Conservation (phyloP, 2,797 vertebrate species). For the Toxotes lorentzi region DNA sequence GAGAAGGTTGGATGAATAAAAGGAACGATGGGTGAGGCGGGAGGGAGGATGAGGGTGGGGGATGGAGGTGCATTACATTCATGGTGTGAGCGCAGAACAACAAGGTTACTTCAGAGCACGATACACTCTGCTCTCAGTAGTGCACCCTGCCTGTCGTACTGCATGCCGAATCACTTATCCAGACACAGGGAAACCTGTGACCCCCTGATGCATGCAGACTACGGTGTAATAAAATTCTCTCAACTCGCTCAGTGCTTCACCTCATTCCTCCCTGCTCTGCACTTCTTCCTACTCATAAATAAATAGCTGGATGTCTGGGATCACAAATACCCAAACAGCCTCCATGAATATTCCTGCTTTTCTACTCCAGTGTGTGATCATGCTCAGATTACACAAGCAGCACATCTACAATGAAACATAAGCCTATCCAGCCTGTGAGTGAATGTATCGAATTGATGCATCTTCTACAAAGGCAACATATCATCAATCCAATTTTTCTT, state of each 20-base stretch:
- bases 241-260: conserved; percentile 48
- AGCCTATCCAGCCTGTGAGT: conserved; percentile 25
- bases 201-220: conserved; percentile 61
- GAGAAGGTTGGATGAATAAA: conserved; percentile 61
- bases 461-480: conserved; percentile 43
- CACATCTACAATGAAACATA: conserved; percentile 50
- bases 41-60: conserved; percentile 34
- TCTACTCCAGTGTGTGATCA: conserved; percentile 32
- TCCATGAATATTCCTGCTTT: conserved; percentile 71
- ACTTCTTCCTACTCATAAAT: conserved; percentile 62
- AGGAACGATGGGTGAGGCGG: conserved; percentile 44
- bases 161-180: conserved; percentile 74
- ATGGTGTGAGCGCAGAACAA: conserved; percentile 63
- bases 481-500: conserved; percentile 56
- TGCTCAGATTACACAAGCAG: conserved; percentile 47
- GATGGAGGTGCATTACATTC: conserved; percentile 56
- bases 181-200: conserved; percentile 65
- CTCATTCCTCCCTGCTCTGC: conserved; percentile 53
- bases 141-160: conserved; percentile 40
- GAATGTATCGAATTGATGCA: conserved; percentile 38
- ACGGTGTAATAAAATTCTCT: conserved; percentile 49
- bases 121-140: conserved; percentile 57
- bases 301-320: conserved; percentile 52
- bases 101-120: conserved; percentile 67
- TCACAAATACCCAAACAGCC: conserved; percentile 46